Conservation (phyloP, 2,113 vertebrate genomes). For the Chloroceryle aenea region DNA sequence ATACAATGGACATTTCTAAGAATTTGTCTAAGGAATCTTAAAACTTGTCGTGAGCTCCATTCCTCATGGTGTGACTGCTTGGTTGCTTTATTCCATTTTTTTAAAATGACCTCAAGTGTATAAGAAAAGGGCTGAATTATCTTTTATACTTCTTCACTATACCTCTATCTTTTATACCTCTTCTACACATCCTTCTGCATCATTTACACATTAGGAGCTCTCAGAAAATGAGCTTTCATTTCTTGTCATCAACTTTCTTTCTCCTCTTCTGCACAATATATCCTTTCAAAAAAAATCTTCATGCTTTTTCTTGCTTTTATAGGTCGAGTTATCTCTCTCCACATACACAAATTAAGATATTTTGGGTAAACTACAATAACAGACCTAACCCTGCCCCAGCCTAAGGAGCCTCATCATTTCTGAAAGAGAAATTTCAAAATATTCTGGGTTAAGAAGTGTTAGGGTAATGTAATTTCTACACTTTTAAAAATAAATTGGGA, state of each 20-base stretch:
- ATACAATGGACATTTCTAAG: neutral
- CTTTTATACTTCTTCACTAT: neutral
- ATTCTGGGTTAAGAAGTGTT: neutral
- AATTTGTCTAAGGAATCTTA: neutral
- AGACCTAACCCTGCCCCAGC: neutral
- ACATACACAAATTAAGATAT: neutral
- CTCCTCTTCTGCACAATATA: neutral
- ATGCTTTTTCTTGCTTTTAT: neutral
- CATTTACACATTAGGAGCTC: neutral
- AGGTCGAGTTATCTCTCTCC: neutral
- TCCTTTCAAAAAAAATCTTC: neutral
- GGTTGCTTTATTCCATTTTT: neutral
- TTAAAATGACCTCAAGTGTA: neutral
- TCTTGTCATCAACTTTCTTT: neutral
- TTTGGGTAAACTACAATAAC: neutral
- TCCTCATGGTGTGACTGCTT: neutral
- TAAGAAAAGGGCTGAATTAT: neutral
- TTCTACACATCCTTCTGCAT: neutral
- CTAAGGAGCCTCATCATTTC: fast-evolving
- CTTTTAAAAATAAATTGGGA: neutral
- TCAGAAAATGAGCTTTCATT: neutral
- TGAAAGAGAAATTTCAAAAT: neutral
- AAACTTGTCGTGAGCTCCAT: neutral
- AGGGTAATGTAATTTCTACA: neutral
- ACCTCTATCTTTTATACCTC: neutral